Base-by-base conservation (phyloP, 2,888 invertebrate species). In the Caenorhabditis sp. region DNA sequence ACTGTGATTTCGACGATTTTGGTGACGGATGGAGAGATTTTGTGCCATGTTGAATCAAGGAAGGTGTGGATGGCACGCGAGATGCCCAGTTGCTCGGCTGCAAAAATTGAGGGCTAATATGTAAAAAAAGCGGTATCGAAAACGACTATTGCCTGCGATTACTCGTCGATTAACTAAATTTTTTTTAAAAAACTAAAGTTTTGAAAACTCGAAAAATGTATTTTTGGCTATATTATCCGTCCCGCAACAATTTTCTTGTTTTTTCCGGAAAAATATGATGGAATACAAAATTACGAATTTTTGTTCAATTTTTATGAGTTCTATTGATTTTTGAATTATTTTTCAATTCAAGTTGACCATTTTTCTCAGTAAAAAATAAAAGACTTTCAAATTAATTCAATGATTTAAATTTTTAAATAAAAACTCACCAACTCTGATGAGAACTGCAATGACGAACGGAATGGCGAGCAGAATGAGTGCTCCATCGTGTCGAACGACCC, bases 1-100 rank as follows among this genome's bases (percentile, higher is more conserved):
- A 91, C 90, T 18, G 88, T 87, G 32, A 91, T 85, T 47, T 91
- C 85, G 1, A 89, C 83, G 5, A 90, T 62, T 64, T 88, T 87
- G n/a, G 72, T 68, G 13, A 88, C 71, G 0, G 70, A 61, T 18
- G 86, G 85, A 15, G 70, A 62, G 6, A 86, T 40, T 18, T 70
- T 76, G 35, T 82, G 74, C 85, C 86, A 87, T 5, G 84, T 55
- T 1, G 79, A 69, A n/a, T 76, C 67, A 1, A 78, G 69, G 18
- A 65, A 62, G 24, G 76, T 81, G 9, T 50, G 51, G 9, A 88
- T 9, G 0, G 84, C 70, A 22, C 83, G 69, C 18, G 81, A 80
- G 9, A 89, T 79, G 5, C 90, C 90, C 28, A 89, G 60, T 18
- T 81, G 76, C 47, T 87, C 85, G 15, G 87, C 89, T 88, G 55